These are phyloP conservation scores for Drosophila lacteicornis DNA, from an alignment of 1,140 invertebrate species.

Conservation along the genomic window DNA sequence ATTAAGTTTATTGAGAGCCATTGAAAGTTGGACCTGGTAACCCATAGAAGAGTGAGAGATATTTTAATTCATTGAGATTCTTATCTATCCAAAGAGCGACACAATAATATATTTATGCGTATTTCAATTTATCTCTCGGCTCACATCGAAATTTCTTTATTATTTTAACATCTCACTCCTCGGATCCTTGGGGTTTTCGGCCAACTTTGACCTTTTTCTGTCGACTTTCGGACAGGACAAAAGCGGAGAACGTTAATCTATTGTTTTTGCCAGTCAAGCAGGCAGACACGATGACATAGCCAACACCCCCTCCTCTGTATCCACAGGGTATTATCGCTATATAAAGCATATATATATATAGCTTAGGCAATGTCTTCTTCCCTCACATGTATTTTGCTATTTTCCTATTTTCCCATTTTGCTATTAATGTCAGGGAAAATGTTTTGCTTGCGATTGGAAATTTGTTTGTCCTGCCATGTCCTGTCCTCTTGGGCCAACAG, in stretches of 20 bases:
- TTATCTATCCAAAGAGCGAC: background rate
- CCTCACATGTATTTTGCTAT: conserved; percentile 15
- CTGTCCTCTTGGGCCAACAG: conserved; percentile 31
- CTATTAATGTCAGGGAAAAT: conserved; percentile 78
- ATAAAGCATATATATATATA: conserved; percentile 48
- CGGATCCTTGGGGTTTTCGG: background rate
- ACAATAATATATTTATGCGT: conserved; percentile 44
- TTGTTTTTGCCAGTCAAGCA: conserved; percentile 69
- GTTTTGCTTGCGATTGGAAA: conserved; percentile 78
- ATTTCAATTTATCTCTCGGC: conserved; percentile 49
- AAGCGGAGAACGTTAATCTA: conserved; percentile 68
- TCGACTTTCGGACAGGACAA: conserved; percentile 43
- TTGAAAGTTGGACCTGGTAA: conserved; percentile 36
- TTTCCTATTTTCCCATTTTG: conserved; percentile 55
- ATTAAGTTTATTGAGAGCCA: conserved; percentile 37
- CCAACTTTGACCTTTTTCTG: conserved; percentile 52
- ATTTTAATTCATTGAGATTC: conserved; percentile 25
- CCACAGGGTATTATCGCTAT: conserved; percentile 61
- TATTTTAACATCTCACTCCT: conserved; percentile 37
- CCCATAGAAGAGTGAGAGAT: conserved; percentile 4
- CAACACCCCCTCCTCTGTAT: background rate
- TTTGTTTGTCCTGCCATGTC: conserved; percentile 72
- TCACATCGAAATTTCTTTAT: conserved; percentile 49
- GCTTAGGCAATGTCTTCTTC: conserved; percentile 6
- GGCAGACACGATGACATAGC: conserved; percentile 64